phyloP scores from a whole-genome alignment of 2,888 invertebrate species.

The Drosophila stalkeri region DNA sequence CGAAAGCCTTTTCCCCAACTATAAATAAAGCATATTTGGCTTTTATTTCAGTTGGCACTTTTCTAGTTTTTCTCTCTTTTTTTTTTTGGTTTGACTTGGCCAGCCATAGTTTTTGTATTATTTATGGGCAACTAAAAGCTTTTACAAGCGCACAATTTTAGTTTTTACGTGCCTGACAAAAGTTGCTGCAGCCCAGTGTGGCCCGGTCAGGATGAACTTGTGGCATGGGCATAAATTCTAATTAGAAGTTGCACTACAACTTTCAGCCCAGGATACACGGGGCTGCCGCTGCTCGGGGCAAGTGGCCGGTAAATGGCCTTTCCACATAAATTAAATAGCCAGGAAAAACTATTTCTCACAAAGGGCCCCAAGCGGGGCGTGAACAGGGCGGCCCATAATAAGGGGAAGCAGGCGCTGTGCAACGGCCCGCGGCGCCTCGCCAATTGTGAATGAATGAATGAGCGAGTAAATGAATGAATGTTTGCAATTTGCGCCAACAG shows the following conservation, averaged over 20 bases:
- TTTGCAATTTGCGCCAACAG: conserved; percentile 69
- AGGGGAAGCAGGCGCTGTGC: conserved; percentile 42
- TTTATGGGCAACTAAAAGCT: conserved; percentile 77
- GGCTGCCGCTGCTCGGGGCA: conserved; percentile 29
- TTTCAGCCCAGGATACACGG: conserved; percentile 44
- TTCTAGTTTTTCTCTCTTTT: not conserved
- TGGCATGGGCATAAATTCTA: conserved; percentile 77
- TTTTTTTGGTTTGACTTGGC: conserved; percentile 10
- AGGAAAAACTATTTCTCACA: conserved; percentile 63
- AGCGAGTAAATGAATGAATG: conserved; percentile 63
- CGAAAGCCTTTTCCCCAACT: conserved; percentile 26
- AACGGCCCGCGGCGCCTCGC: conserved; percentile 50
- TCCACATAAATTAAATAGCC: conserved; percentile 59
- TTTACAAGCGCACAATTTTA: conserved; percentile 68
- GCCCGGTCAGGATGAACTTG: conserved; percentile 23
- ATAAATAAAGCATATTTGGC: conserved; percentile 70
- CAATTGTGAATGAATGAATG: conserved; percentile 65
- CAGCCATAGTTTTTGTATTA: conserved; percentile 73
- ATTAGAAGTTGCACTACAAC: conserved; percentile 64
- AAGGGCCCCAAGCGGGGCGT: conserved; percentile 28
- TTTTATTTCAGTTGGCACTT: conserved; percentile 51
- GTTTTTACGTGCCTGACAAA: conserved; percentile 68
- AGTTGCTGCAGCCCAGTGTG: conserved; percentile 27
- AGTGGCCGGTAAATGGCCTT: conserved; percentile 55
- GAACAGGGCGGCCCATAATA: not conserved